A percentile compares a stretch with the other conserved stretches of the same genome.
Evolutionary conservation across 2,113 vertebrate genomes (phyloP).

Genomic region (Proterorhinus semilunaris): DNA sequence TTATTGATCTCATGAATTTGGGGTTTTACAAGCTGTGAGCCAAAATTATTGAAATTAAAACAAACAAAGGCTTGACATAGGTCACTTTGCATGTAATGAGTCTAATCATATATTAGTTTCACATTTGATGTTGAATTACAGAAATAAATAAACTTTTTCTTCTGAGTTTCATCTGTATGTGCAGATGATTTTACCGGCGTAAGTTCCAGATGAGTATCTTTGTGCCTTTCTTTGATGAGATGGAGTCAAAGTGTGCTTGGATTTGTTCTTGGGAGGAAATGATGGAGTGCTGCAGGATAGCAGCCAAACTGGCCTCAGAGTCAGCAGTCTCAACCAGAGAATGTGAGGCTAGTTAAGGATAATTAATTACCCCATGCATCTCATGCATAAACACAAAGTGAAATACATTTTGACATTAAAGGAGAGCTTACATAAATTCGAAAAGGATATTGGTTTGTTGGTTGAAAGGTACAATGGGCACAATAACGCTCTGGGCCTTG

Average conservation of each 20-base stretch:
- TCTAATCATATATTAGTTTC: too few species aligned
- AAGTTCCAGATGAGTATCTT: constrained; percentile 86
- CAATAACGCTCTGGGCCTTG: constrained; percentile 80
- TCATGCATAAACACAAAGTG: background rate
- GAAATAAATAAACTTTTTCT: too few species aligned
- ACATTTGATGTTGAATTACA: too few species aligned
- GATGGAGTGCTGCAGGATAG: constrained; percentile 80
- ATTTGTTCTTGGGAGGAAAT: constrained; percentile 77
- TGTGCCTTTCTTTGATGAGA: constrained; percentile 82
- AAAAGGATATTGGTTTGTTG: constrained; percentile 82
- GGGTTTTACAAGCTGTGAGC: too few species aligned
- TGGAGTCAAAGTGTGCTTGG: constrained; percentile 77
- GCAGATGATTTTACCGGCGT: constrained; percentile 66
- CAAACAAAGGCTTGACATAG: too few species aligned
- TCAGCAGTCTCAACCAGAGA: constrained; percentile 81
- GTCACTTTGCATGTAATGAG: too few species aligned
- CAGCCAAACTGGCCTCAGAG: constrained; percentile 80
- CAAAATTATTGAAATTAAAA: too few species aligned
- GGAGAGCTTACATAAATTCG: too few species aligned
- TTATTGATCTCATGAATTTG: too few species aligned
- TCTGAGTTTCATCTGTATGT: too few species aligned
- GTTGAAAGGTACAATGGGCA: constrained; percentile 83
- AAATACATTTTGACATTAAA: background rate
- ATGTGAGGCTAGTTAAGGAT: constrained; percentile 77
- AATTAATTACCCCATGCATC: background rate